Conservation (phyloP, 1,140 invertebrate genomes). For the Gonioctena quinquepunctata region DNA sequence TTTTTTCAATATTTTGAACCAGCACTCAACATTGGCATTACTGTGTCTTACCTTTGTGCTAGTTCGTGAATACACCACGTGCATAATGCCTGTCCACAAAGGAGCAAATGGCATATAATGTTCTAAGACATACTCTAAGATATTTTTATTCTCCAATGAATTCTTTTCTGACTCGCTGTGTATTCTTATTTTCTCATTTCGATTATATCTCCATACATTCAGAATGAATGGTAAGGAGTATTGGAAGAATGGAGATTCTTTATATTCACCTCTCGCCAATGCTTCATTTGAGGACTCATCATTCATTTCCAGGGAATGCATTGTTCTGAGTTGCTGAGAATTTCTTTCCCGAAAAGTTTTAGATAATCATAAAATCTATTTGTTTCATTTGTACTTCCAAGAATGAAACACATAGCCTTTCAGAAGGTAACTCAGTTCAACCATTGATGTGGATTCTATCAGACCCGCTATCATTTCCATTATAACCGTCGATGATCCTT, state of each 20-base stretch:
- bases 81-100: not conserved
- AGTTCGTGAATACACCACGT: not conserved
- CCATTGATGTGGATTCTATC: not conserved
- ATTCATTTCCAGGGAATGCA: not conserved
- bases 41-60: not conserved
- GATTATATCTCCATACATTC: not conserved
- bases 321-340: not conserved
- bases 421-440: not conserved
- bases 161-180: not conserved
- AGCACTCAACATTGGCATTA: not conserved
- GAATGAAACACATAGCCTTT: not conserved
- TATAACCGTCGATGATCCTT: not conserved
- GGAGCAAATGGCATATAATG: not conserved
- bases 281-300: not conserved
- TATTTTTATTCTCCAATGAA: not conserved
- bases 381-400: not conserved
- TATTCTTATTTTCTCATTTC: not conserved
- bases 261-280: not conserved
- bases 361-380: not conserved
- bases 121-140: not conserved
- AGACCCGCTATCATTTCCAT: not conserved
- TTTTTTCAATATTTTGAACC: not conserved
- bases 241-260: not conserved
- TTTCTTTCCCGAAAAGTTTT: not conserved
- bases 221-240: not conserved